Evolutionary conservation across 2,113 vertebrate genomes (phyloP), one percentile per base, ranked within the genome.

Genomic region (Ailuropoda melanoleuca): DNA sequence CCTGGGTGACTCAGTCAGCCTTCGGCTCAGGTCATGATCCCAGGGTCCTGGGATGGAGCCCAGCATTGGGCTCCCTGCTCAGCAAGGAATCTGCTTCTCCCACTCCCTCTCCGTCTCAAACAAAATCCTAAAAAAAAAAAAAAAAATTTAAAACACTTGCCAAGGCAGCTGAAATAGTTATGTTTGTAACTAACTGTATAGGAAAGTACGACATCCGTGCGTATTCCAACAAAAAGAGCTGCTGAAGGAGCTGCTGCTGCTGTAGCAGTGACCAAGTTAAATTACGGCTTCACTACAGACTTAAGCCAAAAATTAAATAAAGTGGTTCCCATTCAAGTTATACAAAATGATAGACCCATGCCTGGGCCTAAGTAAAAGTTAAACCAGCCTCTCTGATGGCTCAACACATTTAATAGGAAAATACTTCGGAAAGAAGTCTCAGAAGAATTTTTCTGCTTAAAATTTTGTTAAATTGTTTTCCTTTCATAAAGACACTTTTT

Each of bases 401-500:
- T 94, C 77, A 62, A 46, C 26, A 81, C 82, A 95, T 37, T 82
- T 58, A 90, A 84, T 19, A 53, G 43, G 21, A 80, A 95, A 68
- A 88, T 81, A 64, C 56, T 78, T 34, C 60, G n/a, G 19, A 72
- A 23, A 92, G 6, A 90, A 90, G 19, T 72, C 26, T 78, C 39
- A 60, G 82, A 95, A 84, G 29, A 90, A 70, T 29, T 37, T 82
- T 83, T 24, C 85, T 90, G 34, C 37, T 74, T 83, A 97, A 85
- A 89, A 68, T 53, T 55, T 46, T 74, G 17, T 48, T 55, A 7
- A 62, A 29, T 29, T 43, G 50, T 85, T 72, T 93, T n/a, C 64
- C 23, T 91, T 56, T 48, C 24, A 88, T n/a, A 53, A 87, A 50
- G 15, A 58, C 1, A 75, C 6, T 13, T 93, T 66, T 88, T 62